Evolutionary conservation across 1,140 invertebrate species (phyloP), one percentile per base, ranked within the genome.

Genomic region (Procambarus clarkii): DNA sequence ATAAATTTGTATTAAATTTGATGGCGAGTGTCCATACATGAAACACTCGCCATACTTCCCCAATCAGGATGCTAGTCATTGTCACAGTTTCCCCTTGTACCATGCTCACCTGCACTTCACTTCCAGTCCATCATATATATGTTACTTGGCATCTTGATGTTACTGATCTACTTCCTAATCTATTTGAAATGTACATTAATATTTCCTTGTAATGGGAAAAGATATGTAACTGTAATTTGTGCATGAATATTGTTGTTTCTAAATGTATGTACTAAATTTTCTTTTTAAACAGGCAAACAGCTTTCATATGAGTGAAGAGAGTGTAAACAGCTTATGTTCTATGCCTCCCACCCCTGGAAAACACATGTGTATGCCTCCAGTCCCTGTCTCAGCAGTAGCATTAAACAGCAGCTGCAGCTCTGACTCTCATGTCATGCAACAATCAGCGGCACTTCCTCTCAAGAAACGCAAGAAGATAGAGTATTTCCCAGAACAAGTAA

Each of bases 301-400:
- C 24, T 21, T 88, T 5, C 54, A 80, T 44, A 46, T 88, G 46
- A 90, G 69, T 90, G 88, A 90, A 34, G 88, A 90, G 24, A 90
- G 80, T 83, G 15, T 69, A 64, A 64, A 46, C n/a, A 74, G 79
- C 71, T 15, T 90, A 34, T 34, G 11, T 24, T 76, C 80, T 50
- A 84, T 83, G 13, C 88, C 88, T 24, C 88, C 88, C 48, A 90
- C 88, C 3, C 88, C 88, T 24, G 88, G 88, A 34, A 90, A 90
- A 44, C 88, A 90, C 46, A 80, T 90, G 3, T 83, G 76, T 64
- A 74, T 83, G 13, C 80, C 81, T 48, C 88, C 88, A 24, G 46
- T 80, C 0, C 69, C 88, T 60, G 50, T 45, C 34, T 44, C 69
- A 48, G 48, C 71, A 2, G 9, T 24, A n/a, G 7, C 46, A 44